Percentiles rank a stretch among this genome's conserved stretches.
These are phyloP conservation scores for Stenolophus ochropezus DNA, from an alignment of 2,888 invertebrate genomes.

Conservation along the genomic window DNA sequence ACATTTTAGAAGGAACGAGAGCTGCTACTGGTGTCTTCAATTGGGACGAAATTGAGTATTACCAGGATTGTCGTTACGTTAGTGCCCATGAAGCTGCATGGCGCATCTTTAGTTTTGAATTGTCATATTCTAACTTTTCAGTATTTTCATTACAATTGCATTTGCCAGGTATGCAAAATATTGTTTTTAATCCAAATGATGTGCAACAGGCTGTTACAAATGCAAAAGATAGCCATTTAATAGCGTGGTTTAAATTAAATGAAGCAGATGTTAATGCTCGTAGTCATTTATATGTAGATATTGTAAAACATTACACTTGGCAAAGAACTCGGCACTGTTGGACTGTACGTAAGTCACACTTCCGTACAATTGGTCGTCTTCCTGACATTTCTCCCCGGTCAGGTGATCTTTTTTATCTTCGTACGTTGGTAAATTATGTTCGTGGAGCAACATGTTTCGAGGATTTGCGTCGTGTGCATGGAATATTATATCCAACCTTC, in stretches of 20 bases:
- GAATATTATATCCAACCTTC: neutral
- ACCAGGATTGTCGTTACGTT: neutral
- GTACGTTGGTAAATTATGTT: neutral
- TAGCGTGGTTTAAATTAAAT: neutral
- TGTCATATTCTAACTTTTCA: neutral
- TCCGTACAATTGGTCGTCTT: neutral
- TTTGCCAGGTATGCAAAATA: neutral
- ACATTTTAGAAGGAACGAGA: neutral
- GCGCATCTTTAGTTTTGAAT: neutral
- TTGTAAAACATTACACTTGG: neutral
- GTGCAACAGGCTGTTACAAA: neutral
- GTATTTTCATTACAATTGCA: neutral
- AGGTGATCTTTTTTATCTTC: neutral
- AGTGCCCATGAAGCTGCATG: neutral
- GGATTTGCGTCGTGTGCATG: neutral
- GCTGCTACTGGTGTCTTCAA: neutral
- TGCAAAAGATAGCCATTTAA: neutral
- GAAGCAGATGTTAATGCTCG: neutral
- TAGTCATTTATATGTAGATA: neutral
- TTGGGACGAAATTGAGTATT: neutral
- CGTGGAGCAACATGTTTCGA: neutral
- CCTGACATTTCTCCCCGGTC: neutral
- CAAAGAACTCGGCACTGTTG: neutral
- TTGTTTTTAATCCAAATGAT: neutral
- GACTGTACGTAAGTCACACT: neutral